Base-by-base conservation (phyloP, 92 coral and sea anemone genomes). In the Actinostola sp. region DNA sequence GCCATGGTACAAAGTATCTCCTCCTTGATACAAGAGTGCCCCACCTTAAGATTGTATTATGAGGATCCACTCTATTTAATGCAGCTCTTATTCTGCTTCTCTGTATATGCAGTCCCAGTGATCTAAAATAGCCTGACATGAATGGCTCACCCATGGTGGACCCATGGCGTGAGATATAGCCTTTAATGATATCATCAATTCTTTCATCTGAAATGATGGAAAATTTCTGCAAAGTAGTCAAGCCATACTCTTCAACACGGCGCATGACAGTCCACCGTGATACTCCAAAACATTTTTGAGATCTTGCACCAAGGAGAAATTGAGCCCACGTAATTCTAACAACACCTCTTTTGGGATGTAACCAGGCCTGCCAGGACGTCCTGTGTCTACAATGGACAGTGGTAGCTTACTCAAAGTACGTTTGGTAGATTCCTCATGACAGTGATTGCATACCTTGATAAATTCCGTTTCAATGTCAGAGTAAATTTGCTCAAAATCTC, bases 161-260 rank as follows among this genome's bases (percentile, higher is more conserved):
- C 35, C 90, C 86, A 81, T 85, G 86, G n/a, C 68, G 67, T 57
- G 86, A 84, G 29, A 85, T 80, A 34, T 67, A 85, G 26, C 70
- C 84, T 32, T 49, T 58, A 1, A 82, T 59, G 10, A 82, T 70
- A 35, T 82, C 61, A 13, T 86, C 88, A 43, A 82, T 70, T 29
- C 58, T 46, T 15, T 82, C 63, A 32, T 82, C 88, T 20, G 88
- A 61, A 42, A 70, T 67, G 20, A 38, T 34, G 42, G 88, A 69
- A 76, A 68, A 81, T 25, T 66, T 11, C 70, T 76, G 79, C 50
- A 76, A 31, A 65, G 61, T 30, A 9, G 28, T 21, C 9, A 58
- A 31, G 11, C 72, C 84, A 56, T 82, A 70, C 44, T 76, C 88
- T 10, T 71, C 51, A 7, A 81, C 77, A 16, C 84, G 72, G 21